Conservation (phyloP, 2,113 vertebrate genomes). For the Oryctolagus cuniculus region mOryCun1.1 NC_091440.1:10370001-10370500, state of each 20-base stretch:
- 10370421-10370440: not conserved
- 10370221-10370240: slow-evolving; percentile 20
- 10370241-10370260: slow-evolving; percentile 24
- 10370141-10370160: not conserved
- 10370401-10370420: not conserved
- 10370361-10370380: not conserved
- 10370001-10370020: not conserved
- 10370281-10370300: not conserved
- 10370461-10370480: not conserved
- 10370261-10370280: slow-evolving; percentile 24
- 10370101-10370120: slow-evolving; percentile 35
- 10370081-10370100: not conserved
- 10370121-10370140: not conserved
- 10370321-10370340: slow-evolving; percentile 28
- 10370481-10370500: not conserved
- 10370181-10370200: slow-evolving; percentile 39
- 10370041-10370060: slow-evolving; percentile 45
- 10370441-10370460: not conserved
- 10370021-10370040: slow-evolving; percentile 38
- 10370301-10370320: slow-evolving; percentile 12
- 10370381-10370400: not conserved
- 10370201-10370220: not conserved
- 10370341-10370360: not conserved
- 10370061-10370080: slow-evolving; percentile 1
- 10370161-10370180: slow-evolving; percentile 31